Percentiles rank a stretch among this genome's conserved stretches.
phyloP scores from a whole-genome alignment of 2,797 vertebrate species.

The Neosalanx taihuensis region DNA sequence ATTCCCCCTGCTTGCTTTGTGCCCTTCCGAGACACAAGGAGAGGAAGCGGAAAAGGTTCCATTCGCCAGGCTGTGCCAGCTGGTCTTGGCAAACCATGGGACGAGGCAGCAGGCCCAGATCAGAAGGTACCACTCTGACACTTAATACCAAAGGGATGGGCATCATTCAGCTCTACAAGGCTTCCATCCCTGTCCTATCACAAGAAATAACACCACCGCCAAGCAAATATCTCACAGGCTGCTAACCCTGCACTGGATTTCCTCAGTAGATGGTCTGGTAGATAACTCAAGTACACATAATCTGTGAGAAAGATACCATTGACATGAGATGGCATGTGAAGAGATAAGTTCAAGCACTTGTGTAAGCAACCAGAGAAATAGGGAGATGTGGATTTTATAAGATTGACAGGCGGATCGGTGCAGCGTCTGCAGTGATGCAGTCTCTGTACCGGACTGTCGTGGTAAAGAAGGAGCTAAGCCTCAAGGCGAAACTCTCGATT shows the following conservation, averaged over 20 bases:
- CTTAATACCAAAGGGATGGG: background rate
- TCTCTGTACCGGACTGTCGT: no score
- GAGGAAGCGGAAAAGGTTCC: background rate
- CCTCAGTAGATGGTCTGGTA: background rate
- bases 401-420: no score
- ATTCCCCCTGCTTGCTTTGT: background rate
- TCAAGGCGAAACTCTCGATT: no score
- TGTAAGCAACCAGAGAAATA: no score
- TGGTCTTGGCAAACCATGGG: background rate
- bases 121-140: background rate
- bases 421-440: no score
- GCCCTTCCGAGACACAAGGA: background rate
- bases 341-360: no score
- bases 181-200: background rate
- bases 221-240: background rate
- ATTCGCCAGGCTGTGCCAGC: background rate
- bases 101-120: no score
- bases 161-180: background rate
- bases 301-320: no score
- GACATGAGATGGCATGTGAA: no score
- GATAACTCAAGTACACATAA: background rate
- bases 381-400: no score
- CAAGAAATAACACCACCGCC: background rate
- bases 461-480: no score
- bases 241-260: background rate